Conservation (phyloP, 2,888 invertebrate species). For the Esperia sulphurella region DNA sequence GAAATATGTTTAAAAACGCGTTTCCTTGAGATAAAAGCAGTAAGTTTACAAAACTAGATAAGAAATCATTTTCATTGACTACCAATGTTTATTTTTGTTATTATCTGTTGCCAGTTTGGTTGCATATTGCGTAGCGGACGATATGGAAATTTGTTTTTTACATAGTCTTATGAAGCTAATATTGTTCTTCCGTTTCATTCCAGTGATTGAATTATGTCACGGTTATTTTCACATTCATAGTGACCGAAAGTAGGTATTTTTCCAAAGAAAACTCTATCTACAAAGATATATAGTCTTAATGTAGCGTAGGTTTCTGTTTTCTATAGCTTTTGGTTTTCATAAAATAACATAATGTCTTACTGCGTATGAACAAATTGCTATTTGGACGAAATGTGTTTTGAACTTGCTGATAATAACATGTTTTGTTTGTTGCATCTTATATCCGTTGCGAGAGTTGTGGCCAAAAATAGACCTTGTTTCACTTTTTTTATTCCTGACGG, state of each 20-base stretch:
- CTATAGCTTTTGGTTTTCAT: no score
- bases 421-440: no score
- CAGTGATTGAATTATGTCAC: background rate
- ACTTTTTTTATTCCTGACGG: no score
- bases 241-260: background rate
- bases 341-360: no score
- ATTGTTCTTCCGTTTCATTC: background rate
- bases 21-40: background rate
- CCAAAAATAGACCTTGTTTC: no score
- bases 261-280: no score
- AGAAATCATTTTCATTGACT: conserved; percentile 7
- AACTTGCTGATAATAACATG: no score
- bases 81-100: conserved; percentile 11
- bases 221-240: background rate
- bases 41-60: conserved; percentile 5
- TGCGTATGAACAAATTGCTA: no score
- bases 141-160: background rate
- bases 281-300: no score
- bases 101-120: conserved; percentile 7
- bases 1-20: background rate
- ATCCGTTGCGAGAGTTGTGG: no score
- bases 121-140: background rate
- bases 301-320: no score
- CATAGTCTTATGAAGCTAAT: background rate
- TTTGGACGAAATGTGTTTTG: no score